Conservation (phyloP, 2,113 vertebrate genomes). For the Rafetus swinhoei region DNA sequence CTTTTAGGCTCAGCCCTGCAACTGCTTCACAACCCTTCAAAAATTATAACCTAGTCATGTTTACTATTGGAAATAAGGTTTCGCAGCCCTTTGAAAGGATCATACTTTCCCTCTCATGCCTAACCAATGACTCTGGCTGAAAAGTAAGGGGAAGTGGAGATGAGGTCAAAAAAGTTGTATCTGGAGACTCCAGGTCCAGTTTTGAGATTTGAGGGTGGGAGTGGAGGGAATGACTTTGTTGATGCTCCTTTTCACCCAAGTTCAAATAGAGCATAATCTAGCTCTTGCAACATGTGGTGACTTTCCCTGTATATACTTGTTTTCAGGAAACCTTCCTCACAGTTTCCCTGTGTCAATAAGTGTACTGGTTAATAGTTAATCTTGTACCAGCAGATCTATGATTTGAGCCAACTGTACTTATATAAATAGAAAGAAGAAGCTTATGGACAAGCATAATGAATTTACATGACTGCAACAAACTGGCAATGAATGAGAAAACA, state of each 20-base stretch:
- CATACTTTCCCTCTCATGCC: neutral
- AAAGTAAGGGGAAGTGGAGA: neutral
- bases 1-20: neutral
- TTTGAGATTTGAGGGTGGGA: neutral
- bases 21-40: neutral
- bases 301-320: neutral
- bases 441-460: slow-evolving; percentile 32
- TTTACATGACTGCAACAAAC: slow-evolving; percentile 25
- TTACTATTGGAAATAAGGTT: neutral
- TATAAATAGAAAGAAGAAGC: neutral
- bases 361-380: neutral
- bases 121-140: neutral
- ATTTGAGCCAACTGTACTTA: neutral
- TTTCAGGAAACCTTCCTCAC: neutral
- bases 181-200: neutral
- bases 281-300: neutral
- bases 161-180: neutral
- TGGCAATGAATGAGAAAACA: neutral
- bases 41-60: neutral
- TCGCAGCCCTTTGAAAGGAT: neutral
- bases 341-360: neutral
- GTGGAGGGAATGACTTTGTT: neutral
- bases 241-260: neutral
- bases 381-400: neutral
- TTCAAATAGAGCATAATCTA: neutral